Base-by-base conservation (phyloP, 2,888 invertebrate species). In the Cheilosia urbana region DNA sequence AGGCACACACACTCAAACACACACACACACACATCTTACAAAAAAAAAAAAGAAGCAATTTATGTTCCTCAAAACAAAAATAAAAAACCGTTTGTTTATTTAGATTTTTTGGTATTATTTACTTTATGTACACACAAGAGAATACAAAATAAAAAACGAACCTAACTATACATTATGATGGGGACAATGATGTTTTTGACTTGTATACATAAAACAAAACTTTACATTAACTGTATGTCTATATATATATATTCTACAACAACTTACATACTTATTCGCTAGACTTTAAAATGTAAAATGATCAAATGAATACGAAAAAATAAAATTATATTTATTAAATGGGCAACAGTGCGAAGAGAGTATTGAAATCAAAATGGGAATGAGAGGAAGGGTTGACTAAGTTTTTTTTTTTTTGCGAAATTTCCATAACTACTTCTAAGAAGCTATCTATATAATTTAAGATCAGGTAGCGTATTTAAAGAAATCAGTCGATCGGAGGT, bases 321-420 rank as follows among this genome's bases (percentile, higher is more conserved):
- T 80, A 82, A 87, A 82, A 87, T 73, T 82, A 85, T 85, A 85
- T 85, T 85, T 85, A 85, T 82, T 81, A 82, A 87, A 87, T 78
- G 82, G 82, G 82, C 82, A 75, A 69, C 45, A 63, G n/a, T 47
- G 19, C 11, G 1, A 62, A 47, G 11, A 24, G 51, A 37, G 51
- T 37, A 49, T 15, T 69, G n/a, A 34, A 15, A 15, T 9, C 15
- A 30, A 2, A 42, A 49, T 13, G 60, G 11, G 19, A 9, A 17
- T 37, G 13, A 17, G n/a, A 17, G 24, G 51, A 27, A 42, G 51
- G 71, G 40, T 62, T 80, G 55, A 63, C 71, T 76, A 65, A 79
- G 63, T 63, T 76, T 49, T 53, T 58, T 15, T 42, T 27, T 49
- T 24, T 21, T 11, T 45, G 42, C 1, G 34, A 4, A 37, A 37